Evolutionary conservation across 2,888 invertebrate species (phyloP).

Genomic region (Thumatha senex): DNA sequence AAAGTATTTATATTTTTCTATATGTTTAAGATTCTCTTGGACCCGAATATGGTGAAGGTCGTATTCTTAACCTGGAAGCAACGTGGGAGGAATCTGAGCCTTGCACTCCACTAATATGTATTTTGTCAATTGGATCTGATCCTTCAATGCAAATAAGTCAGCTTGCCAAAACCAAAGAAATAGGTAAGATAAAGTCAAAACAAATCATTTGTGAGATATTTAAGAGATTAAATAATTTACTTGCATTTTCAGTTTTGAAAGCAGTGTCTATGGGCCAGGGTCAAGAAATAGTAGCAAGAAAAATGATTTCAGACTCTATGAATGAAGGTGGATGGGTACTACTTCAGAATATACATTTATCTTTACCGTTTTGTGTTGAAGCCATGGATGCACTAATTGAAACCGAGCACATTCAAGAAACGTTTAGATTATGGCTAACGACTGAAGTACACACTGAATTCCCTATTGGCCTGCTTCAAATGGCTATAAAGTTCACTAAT

Average conservation of each 20-base stretch:
- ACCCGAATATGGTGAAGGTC: constrained; percentile 94
- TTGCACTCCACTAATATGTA: constrained; percentile 94
- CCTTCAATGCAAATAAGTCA: constrained; percentile 96
- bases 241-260: constrained; percentile 84
- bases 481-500: constrained; percentile 98
- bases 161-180: constrained; percentile 93
- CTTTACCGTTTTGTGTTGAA: constrained; percentile 96
- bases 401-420: constrained; percentile 91
- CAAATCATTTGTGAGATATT: too few species aligned
- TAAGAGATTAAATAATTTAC: background rate
- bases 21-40: constrained; percentile 89
- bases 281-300: constrained; percentile 93
- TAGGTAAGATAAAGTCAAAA: constrained; percentile 82
- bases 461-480: constrained; percentile 94
- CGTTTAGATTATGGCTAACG: constrained; percentile 96
- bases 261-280: constrained; percentile 99
- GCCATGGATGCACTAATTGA: constrained; percentile 94
- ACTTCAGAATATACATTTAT: constrained; percentile 97
- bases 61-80: constrained; percentile 94
- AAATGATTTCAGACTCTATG: constrained; percentile 92
- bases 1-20: background rate
- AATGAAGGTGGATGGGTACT: constrained; percentile 95
- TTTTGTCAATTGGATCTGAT: constrained; percentile 97
- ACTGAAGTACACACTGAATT: constrained; percentile 97
- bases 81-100: constrained; percentile 96